Evolutionary conservation across 2,888 invertebrate species (phyloP).

Genomic region (Limnephilus lunatus): DNA sequence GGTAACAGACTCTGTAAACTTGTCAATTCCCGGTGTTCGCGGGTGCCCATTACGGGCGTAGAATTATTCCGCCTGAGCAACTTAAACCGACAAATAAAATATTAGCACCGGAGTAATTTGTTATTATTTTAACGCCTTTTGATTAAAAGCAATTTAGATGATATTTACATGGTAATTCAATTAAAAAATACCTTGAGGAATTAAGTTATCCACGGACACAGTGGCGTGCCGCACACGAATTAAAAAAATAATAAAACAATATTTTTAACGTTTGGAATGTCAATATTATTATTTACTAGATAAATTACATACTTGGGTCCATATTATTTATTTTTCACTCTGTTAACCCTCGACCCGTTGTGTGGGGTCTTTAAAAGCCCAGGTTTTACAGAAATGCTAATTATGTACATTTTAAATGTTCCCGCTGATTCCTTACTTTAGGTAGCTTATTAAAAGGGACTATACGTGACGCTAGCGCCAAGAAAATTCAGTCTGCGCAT

Average conservation of each 20-base stretch:
- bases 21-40: conserved; percentile 7
- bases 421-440: no score
- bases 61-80: background rate
- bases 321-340: no score
- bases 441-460: no score
- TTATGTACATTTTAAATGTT: no score
- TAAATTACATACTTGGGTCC: no score
- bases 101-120: conserved; percentile 3
- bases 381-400: no score
- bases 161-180: conserved; percentile 54
- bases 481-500: no score
- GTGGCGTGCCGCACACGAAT: conserved; percentile 2
- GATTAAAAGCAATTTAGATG: conserved; percentile 51
- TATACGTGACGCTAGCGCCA: no score
- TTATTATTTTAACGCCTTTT: conserved; percentile 60
- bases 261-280: background rate
- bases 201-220: conserved; percentile 20
- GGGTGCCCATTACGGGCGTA: background rate
- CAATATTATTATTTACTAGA: no score
- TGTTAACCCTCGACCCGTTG: no score
- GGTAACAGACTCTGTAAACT: background rate
- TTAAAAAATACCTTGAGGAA: conserved; percentile 21
- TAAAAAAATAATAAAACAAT: background rate
- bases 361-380: no score
- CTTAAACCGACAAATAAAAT: conserved; percentile 21